Base-by-base conservation (phyloP, 2,888 invertebrate species). In the Brachyopa scutellaris region DNA sequence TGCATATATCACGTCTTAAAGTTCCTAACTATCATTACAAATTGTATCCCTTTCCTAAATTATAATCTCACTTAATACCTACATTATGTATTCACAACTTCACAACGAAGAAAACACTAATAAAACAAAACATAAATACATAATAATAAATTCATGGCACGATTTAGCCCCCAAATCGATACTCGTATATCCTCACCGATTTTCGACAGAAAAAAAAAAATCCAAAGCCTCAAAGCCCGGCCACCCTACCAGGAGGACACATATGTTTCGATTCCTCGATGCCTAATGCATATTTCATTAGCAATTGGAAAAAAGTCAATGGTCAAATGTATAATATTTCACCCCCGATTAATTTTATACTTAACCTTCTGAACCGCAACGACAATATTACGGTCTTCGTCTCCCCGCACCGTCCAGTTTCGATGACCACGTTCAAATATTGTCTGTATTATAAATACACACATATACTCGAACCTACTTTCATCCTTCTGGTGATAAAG, bases 241-340 rank as follows among this genome's bases (percentile, higher is more conserved):
- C n/a, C n/a, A n/a, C n/a, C n/a, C n/a, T n/a, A n/a, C n/a, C n/a
- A 47, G 21, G 55, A 69, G 31, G 26, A 47, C 45, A 61, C 61
- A 79, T 47, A 55, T 62, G 66, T 57, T 70, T 31, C 42, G 31
- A 45, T 73, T 62, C 26, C 62, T 55, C 64, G 17, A 49, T 69
- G 53, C 38, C 53, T 62, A 64, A 78, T 79, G 59, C 53, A 67
- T 73, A 79, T 67, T 73, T 79, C 42, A 79, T 73, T 47, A 66
- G 53, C 61, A 67, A 73, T 59, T 72, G 64, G 26, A 64, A 66
- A 78, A 78, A 66, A 73, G 73, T 67, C 66, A 79, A 66, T 72
- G 72, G 64, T 78, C 78, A 78, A 78, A 72, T 31, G 66, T 64
- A 78, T 78, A 78, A 78, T 79, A 67, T 73, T 79, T 53, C 49